These are phyloP conservation scores for Thera britannica DNA, from an alignment of 2,888 invertebrate species.

Conservation along the genomic window DNA sequence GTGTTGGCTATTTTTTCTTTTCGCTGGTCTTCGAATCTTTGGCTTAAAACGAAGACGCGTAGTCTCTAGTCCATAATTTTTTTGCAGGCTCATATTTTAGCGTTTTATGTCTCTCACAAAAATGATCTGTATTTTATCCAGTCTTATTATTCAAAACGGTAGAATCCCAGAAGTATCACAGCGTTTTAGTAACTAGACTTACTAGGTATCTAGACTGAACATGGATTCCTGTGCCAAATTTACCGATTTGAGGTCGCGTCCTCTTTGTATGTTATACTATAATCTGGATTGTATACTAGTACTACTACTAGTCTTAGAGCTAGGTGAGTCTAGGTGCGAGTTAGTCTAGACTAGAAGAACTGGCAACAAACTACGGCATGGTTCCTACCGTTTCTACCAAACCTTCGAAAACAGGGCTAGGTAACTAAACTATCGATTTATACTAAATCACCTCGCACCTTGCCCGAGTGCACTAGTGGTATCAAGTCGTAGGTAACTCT, in stretches of 20 bases:
- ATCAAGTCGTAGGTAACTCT: neutral
- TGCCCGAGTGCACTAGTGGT: neutral
- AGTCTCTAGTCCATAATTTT: neutral
- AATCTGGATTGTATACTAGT: too few relatives aligned
- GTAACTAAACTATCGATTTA: slow-evolving; percentile 55
- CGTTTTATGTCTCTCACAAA: neutral
- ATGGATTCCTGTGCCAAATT: neutral
- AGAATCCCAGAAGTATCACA: neutral
- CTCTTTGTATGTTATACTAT: too few relatives aligned
- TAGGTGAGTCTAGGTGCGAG: too few relatives aligned
- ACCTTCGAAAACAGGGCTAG: slow-evolving; percentile 15
- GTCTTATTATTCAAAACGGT: neutral
- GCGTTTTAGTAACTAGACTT: neutral
- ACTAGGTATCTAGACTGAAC: neutral
- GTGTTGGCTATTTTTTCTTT: too few relatives aligned
- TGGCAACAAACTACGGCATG: too few relatives aligned
- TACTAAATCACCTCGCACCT: slow-evolving; percentile 50
- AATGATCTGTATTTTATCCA: neutral
- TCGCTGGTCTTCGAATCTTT: too few relatives aligned
- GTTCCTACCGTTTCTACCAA: neutral
- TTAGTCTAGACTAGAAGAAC: too few relatives aligned
- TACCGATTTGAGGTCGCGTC: neutral
- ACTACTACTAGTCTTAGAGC: too few relatives aligned
- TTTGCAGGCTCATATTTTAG: neutral
- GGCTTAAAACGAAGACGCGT: neutral